These are phyloP conservation scores for Otolemur garnettii DNA, from an alignment of 2,113 vertebrate species.

Conservation along the genomic window DNA sequence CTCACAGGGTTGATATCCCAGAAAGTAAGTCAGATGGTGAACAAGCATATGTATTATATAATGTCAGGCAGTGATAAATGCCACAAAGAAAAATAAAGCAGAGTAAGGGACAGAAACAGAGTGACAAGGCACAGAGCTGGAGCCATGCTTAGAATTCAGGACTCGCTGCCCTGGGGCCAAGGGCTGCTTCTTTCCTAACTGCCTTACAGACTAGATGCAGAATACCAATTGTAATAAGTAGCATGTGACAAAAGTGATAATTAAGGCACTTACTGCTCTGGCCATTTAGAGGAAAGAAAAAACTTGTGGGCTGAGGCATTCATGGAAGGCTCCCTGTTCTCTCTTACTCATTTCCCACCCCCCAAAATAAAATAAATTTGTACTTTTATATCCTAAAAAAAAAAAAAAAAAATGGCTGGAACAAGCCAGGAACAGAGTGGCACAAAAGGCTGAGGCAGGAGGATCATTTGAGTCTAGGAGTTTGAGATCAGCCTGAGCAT, in stretches of 20 bases:
- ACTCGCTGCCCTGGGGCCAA: neutral
- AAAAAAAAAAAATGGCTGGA: neutral
- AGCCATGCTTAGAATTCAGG: neutral
- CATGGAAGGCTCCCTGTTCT: neutral
- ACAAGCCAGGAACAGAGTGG: neutral
- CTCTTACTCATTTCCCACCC: too few relatives aligned
- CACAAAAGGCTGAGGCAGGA: too few relatives aligned
- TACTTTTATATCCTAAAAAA: too few relatives aligned
- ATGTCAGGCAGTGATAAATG: conserved; percentile 8
- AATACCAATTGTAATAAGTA: conserved; percentile 46
- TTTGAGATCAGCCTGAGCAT: too few relatives aligned
- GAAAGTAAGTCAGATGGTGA: neutral
- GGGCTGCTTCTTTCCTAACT: neutral
- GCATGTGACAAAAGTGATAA: neutral
- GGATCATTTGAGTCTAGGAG: too few relatives aligned
- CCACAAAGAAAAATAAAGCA: conserved; percentile 49
- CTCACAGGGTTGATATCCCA: neutral
- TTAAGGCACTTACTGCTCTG: neutral
- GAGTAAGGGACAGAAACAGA: neutral
- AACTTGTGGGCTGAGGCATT: neutral
- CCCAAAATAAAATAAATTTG: too few relatives aligned
- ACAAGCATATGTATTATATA: conserved; percentile 7
- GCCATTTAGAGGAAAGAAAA: neutral
- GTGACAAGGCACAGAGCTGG: neutral
- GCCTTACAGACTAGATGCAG: neutral